These are phyloP conservation scores for Parapsyche elsis DNA, from an alignment of 1,140 invertebrate genomes.

Conservation along the genomic window DNA sequence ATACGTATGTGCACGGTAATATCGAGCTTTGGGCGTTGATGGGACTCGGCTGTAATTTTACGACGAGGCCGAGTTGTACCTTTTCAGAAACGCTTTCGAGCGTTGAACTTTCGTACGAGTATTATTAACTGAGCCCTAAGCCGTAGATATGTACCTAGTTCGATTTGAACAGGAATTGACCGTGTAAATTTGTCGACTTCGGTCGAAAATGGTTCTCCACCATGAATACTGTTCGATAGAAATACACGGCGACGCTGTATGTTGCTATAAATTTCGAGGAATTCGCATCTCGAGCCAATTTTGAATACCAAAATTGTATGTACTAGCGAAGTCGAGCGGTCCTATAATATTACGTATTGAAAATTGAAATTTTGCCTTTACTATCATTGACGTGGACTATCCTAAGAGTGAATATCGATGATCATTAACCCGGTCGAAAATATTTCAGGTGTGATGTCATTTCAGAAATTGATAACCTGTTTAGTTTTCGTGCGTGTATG, in stretches of 20 bases:
- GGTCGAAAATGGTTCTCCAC: not conserved
- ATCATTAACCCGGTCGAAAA: not conserved
- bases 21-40: no score
- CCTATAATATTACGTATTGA: not conserved
- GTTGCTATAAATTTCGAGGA: not conserved
- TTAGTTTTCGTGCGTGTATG: not conserved
- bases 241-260: no score
- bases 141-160: not conserved
- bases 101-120: no score
- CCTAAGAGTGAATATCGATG: not conserved
- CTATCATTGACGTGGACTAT: not conserved
- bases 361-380: not conserved
- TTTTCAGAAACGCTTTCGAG: no score
- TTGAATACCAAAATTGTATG: not conserved
- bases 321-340: not conserved
- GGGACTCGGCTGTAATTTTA: no score
- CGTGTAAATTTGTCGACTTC: not conserved
- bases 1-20: no score
- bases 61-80: no score
- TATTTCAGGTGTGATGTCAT: constrained; percentile 22
- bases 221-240: not conserved
- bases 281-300: not conserved
- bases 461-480: constrained; percentile 7
- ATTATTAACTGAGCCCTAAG: no score
- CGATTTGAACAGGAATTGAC: not conserved